A percentile compares a stretch with the other conserved stretches of the same genome.
These are phyloP conservation scores for Morelia viridis DNA, from an alignment of 2,797 vertebrate species.

Conservation along the genomic window DNA sequence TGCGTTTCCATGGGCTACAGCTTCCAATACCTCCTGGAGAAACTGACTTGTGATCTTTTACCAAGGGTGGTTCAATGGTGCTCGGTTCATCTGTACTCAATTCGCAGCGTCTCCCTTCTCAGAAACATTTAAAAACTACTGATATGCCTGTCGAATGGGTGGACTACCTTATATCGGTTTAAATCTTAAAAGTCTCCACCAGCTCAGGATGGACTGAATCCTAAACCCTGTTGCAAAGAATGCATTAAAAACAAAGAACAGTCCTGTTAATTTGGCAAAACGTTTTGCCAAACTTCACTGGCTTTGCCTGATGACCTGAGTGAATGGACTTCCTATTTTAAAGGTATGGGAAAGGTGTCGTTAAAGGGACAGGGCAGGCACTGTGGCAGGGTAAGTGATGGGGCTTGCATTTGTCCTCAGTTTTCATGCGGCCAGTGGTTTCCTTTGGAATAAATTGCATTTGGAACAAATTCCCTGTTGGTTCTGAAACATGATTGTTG, in stretches of 20 bases:
- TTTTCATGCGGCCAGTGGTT: not conserved
- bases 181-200: not conserved
- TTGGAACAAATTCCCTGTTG: not conserved
- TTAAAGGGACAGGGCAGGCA: not conserved
- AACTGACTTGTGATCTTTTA: not conserved
- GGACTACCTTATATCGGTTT: not conserved
- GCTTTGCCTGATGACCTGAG: not conserved
- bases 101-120: too few relatives aligned
- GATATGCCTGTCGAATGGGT: not conserved
- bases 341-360: not conserved
- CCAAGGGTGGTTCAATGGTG: not conserved
- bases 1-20: not conserved
- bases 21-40: not conserved
- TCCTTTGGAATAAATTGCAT: not conserved
- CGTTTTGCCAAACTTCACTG: not conserved
- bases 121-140: not conserved
- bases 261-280: not conserved
- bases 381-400: not conserved
- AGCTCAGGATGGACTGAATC: not conserved
- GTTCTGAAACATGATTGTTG: not conserved
- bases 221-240: not conserved
- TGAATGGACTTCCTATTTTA: not conserved
- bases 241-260: not conserved
- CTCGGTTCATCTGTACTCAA: not conserved
- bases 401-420: not conserved